Percentiles rank a stretch among this genome's conserved stretches.
Evolutionary conservation across 1,140 invertebrate genomes (phyloP).

Genomic region (Sycophila sp.): DNA sequence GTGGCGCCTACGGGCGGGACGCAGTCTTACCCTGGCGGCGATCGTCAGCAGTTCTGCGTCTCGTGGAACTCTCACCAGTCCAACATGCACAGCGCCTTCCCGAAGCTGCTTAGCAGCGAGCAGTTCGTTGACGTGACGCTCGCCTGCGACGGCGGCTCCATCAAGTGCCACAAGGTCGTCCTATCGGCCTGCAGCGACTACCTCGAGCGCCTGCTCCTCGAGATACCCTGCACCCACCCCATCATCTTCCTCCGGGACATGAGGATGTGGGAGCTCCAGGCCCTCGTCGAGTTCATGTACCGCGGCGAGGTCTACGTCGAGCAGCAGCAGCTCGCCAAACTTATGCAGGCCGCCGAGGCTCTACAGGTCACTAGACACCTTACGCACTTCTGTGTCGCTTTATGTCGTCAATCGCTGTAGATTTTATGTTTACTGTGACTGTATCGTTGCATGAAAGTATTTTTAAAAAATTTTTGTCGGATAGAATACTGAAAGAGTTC

Average conservation of each 20-base stretch:
- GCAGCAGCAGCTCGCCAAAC: slow-evolving; percentile 80
- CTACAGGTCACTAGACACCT: slow-evolving; percentile 71
- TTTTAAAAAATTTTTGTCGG: too few relatives aligned
- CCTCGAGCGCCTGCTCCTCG: slow-evolving; percentile 81
- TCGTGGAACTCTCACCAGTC: slow-evolving; percentile 76
- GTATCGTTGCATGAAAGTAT: too few relatives aligned
- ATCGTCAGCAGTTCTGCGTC: slow-evolving; percentile 69
- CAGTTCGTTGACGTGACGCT: slow-evolving; percentile 91
- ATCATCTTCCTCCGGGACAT: slow-evolving; percentile 87
- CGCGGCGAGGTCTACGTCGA: slow-evolving; percentile 87
- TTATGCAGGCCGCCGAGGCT: slow-evolving; percentile 83
- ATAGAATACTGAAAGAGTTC: too few relatives aligned
- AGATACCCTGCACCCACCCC: slow-evolving; percentile 87
- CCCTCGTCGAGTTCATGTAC: slow-evolving; percentile 88
- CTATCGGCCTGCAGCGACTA: slow-evolving; percentile 86
- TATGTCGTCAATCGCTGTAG: too few relatives aligned
- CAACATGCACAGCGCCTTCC: slow-evolving; percentile 74
- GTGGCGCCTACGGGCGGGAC: slow-evolving; percentile 49
- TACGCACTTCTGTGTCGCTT: background rate
- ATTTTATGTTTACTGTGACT: too few relatives aligned
- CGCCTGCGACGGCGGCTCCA: slow-evolving; percentile 85
- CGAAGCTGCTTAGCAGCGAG: slow-evolving; percentile 83
- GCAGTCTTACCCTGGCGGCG: slow-evolving; percentile 59
- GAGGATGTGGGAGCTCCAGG: slow-evolving; percentile 80
- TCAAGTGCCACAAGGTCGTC: slow-evolving; percentile 89